Evolutionary conservation across 2,888 invertebrate genomes (phyloP), one percentile per base, ranked within the genome.

Genomic region (Sinopyrophorus schimmeli): DNA sequence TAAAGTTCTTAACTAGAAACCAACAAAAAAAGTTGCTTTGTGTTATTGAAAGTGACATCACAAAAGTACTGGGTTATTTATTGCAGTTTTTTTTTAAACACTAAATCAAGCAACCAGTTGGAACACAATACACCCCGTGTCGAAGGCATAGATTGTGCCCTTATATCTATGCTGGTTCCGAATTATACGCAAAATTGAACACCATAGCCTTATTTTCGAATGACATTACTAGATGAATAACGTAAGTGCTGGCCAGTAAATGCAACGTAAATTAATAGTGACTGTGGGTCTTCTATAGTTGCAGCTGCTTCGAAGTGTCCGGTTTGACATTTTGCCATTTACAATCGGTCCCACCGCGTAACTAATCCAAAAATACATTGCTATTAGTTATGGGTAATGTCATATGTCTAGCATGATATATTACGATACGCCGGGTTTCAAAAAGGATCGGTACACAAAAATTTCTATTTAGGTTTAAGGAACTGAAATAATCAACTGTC

Each of bases 351-450:
- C 65, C 55, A 62, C 63, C 60, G 67, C 64, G 65, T 59, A 62
- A 65, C 70, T 68, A 71, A 72, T 72, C 68, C 65, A 64, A 67
- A 69, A 71, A 71, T 71, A 69, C 69, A 72, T 70, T 67, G 64
- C 67, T 67, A 69, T 73, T 71, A 71, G 72, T 70, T 69, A 70
- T 71, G 71, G 71, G 66, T 66, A 70, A 62, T 60, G 64, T 65
- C 66, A 66, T 68, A 65, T 64, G 62, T 55, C 53, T 57, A 53
- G 59, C 64, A 68, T 71, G 71, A 72, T 72, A 68, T 71, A 72
- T 71, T 66, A 62, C 62, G 62, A 63, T 61, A 63, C 58, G 60
- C 56, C 57, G 57, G 58, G 59, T 61, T 61, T 61, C 56, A 48
- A 57, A 59, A 55, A 60, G 57, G 57, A 54, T 55, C 56, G 55